phyloP scores from a whole-genome alignment of 2,113 vertebrate species.

The Pseudorectes ferrugineus region DNA sequence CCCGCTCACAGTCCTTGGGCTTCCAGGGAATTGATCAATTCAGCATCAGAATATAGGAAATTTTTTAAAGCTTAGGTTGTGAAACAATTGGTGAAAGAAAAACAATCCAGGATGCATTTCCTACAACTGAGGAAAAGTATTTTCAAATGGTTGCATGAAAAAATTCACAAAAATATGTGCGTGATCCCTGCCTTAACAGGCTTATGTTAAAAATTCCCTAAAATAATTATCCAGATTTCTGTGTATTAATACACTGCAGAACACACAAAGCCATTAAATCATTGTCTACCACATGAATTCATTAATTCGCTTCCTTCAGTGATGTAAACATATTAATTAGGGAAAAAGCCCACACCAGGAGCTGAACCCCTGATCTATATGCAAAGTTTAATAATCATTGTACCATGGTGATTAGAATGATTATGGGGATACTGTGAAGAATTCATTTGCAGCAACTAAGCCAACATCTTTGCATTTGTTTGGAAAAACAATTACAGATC shows the following conservation, averaged over 20 bases:
- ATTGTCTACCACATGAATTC: conserved; percentile 22
- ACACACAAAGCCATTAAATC: not conserved
- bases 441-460: conserved; percentile 69
- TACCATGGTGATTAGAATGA: conserved; percentile 65
- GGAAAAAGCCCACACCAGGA: conserved; percentile 45
- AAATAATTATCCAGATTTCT: conserved; percentile 4
- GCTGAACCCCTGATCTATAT: conserved; percentile 65
- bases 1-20: not conserved
- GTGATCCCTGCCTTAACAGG: not conserved
- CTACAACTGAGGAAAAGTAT: not conserved
- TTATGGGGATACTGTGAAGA: conserved; percentile 66
- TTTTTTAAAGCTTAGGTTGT: not conserved
- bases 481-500: conserved; percentile 74
- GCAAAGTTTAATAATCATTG: conserved; percentile 67
- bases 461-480: conserved; percentile 70
- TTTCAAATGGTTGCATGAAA: not conserved
- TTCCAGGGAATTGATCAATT: not conserved
- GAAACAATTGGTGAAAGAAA: not conserved
- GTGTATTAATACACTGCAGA: not conserved
- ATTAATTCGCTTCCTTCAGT: conserved; percentile 11
- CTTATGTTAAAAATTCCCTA: not conserved
- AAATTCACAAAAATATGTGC: not conserved
- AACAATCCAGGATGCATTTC: not conserved
- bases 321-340: conserved; percentile 68
- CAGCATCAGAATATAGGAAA: not conserved